Base-by-base conservation (phyloP, 2,113 vertebrate species). In the Xenopus laevis region DNA sequence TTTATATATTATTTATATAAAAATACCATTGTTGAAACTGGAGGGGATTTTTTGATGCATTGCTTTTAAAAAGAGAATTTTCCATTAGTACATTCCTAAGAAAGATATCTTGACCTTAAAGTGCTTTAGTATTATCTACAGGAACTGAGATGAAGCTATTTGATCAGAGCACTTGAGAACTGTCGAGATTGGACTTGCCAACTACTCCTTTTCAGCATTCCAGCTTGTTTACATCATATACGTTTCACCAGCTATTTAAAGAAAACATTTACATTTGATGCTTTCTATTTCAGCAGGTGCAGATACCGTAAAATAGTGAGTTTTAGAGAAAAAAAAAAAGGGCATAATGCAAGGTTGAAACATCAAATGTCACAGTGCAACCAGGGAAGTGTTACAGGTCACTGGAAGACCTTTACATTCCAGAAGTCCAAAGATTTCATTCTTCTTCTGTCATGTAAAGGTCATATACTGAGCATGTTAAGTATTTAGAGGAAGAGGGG, bases 61-160 rank as follows among this genome's bases (percentile, higher is more conserved):
- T 85, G 88, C 85, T 79, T 87, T 40, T 86, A 89, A 89, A 91
- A 87, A 90, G 82, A 17, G 83, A 83, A 84, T 86, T 88, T 85
- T 89, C 85, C 92, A 86, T 91, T 87, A 92, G 83, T 92, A 89
- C 94, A 91, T 94, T 92, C 89, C 79, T 86, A 84, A 83, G 85
- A 90, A 87, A 93, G 87, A 89, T 90, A 93, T 91, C 88, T 91
- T 90, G 93, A 92, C 88, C 89, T 91, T 85, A 90, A 87, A 93
- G 89, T 88, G 83, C 86, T 86, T 85, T 16, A 2, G 88, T 85
- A 80, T 89, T 91, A 92, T 83, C 86, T 84, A 87, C 83, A 83
- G 85, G 86, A 87, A 85, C 90, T 92, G 81, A 77, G 81, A 85
- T 86, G 85, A 87, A 92, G 86, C 84, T 83, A 85, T 85, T 88